phyloP scores from a whole-genome alignment of 2,797 vertebrate species.

The Potorous gilbertii region DNA sequence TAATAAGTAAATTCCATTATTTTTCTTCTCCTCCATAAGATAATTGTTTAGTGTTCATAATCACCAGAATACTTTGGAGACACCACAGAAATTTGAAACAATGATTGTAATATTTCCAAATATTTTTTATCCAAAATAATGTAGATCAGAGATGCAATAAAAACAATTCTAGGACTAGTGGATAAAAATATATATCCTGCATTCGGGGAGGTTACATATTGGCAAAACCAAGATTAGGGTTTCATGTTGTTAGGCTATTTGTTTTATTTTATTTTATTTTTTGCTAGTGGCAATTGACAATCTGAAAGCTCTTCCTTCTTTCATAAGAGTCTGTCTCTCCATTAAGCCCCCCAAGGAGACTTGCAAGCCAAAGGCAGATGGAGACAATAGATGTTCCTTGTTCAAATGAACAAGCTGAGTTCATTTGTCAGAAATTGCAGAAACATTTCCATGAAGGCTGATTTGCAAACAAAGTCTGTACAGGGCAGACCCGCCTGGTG shows the following conservation, averaged over 20 bases:
- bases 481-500: slow-evolving; percentile 59
- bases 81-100: slow-evolving; percentile 72
- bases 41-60: slow-evolving; percentile 64
- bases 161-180: slow-evolving; percentile 76
- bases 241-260: background rate
- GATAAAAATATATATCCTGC: slow-evolving; percentile 81
- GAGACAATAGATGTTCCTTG: slow-evolving; percentile 73
- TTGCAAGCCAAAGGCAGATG: slow-evolving; percentile 78
- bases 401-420: slow-evolving; percentile 74
- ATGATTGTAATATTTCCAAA: slow-evolving; percentile 80
- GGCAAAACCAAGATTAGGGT: slow-evolving; percentile 60
- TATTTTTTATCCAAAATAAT: slow-evolving; percentile 74
- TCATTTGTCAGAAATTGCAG: slow-evolving; percentile 78
- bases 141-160: slow-evolving; percentile 82
- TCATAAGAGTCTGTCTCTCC: slow-evolving; percentile 66
- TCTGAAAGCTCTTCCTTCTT: slow-evolving; percentile 71
- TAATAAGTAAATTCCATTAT: slow-evolving; percentile 6
- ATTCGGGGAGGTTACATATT: slow-evolving; percentile 66
- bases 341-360: slow-evolving; percentile 71
- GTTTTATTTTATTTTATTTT: slow-evolving; percentile 30
- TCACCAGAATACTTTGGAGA: slow-evolving; percentile 74
- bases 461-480: slow-evolving; percentile 72
- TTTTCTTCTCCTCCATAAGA: slow-evolving; percentile 38
- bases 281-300: slow-evolving; percentile 69
- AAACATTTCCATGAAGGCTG: slow-evolving; percentile 73